phyloP scores from a whole-genome alignment of 1,140 invertebrate genomes.

The Microplitis demolitor region DNA sequence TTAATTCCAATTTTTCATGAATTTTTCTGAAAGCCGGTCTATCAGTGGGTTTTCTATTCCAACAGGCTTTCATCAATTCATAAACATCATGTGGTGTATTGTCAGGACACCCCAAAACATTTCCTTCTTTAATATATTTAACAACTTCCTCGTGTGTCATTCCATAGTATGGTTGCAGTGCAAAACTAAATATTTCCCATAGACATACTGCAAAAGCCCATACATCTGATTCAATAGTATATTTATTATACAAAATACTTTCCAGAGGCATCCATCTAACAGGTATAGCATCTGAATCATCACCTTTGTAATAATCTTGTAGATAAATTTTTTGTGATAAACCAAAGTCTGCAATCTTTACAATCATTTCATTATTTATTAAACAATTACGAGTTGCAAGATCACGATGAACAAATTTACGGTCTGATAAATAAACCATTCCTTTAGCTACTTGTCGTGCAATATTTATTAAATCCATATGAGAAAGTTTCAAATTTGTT shows the following conservation, averaged over 20 bases:
- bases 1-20: slow-evolving; percentile 70
- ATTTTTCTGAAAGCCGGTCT: slow-evolving; percentile 84
- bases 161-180: slow-evolving; percentile 91
- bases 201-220: slow-evolving; percentile 93
- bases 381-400: slow-evolving; percentile 95
- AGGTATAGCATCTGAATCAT: slow-evolving; percentile 91
- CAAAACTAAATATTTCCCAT: slow-evolving; percentile 95
- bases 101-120: slow-evolving; percentile 84
- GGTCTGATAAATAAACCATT: slow-evolving; percentile 93
- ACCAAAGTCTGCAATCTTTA: slow-evolving; percentile 97
- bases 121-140: slow-evolving; percentile 89
- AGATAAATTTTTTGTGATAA: slow-evolving; percentile 91
- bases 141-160: slow-evolving; percentile 96
- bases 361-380: slow-evolving; percentile 90
- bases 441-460: slow-evolving; percentile 87
- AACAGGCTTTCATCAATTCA: slow-evolving; percentile 91
- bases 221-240: slow-evolving; percentile 90
- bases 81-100: slow-evolving; percentile 90
- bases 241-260: slow-evolving; percentile 92
- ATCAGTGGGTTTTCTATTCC: slow-evolving; percentile 82
- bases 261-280: slow-evolving; percentile 96
- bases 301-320: slow-evolving; percentile 90
- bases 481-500: slow-evolving; percentile 66
- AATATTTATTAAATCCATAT: slow-evolving; percentile 81
- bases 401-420: slow-evolving; percentile 96